Conservation (phyloP, 2,888 invertebrate genomes). For the Brachyptera risi region DNA sequence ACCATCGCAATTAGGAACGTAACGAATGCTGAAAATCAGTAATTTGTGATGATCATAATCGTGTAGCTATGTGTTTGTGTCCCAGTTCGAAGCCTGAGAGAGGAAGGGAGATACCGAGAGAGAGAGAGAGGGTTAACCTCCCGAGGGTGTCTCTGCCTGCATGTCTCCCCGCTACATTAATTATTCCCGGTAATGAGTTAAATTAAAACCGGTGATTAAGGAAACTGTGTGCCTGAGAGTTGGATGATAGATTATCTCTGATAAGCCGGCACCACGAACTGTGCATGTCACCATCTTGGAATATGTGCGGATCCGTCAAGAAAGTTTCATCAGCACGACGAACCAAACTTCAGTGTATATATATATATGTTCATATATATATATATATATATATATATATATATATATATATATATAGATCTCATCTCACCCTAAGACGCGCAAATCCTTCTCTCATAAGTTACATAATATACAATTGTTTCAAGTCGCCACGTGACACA, state of each 20-base stretch:
- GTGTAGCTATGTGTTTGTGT: slow-evolving; percentile 7
- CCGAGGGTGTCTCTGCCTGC: slow-evolving; percentile 31
- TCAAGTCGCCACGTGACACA: too few relatives aligned
- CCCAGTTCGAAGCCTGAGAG: slow-evolving; percentile 20
- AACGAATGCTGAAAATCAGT: slow-evolving; percentile 1
- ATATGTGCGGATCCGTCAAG: not conserved
- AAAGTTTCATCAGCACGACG: not conserved
- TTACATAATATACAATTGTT: too few relatives aligned
- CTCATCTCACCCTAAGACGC: too few relatives aligned
- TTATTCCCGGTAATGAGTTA: slow-evolving; percentile 43
- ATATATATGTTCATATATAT: too few relatives aligned
- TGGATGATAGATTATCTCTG: slow-evolving; percentile 26
- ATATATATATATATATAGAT: too few relatives aligned
- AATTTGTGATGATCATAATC: slow-evolving; percentile 12
- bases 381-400: too few relatives aligned
- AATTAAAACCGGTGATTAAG: slow-evolving; percentile 39
- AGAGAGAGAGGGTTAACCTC: slow-evolving; percentile 19
- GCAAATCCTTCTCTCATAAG: too few relatives aligned
- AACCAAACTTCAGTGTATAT: not conserved
- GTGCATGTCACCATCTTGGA: slow-evolving; percentile 19
- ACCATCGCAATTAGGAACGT: not conserved
- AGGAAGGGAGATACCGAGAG: slow-evolving; percentile 13
- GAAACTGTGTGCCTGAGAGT: slow-evolving; percentile 22
- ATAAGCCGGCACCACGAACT: slow-evolving; percentile 13
- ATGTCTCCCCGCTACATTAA: slow-evolving; percentile 40